phyloP scores from a whole-genome alignment of 2,113 vertebrate species.

The Scomber colias region DNA sequence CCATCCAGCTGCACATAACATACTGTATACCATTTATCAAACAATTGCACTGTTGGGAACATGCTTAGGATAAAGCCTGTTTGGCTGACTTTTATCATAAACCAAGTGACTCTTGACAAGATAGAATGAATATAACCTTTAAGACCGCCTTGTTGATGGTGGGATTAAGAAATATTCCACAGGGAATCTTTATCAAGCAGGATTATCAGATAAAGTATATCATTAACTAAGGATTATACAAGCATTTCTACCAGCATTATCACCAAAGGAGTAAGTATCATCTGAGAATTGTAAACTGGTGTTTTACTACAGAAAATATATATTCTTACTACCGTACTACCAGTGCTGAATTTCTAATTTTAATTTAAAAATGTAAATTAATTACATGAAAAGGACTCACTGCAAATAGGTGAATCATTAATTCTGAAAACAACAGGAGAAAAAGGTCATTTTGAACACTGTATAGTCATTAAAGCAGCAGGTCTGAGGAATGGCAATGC shows the following conservation, averaged over 20 bases:
- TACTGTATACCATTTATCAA: slow-evolving; percentile 25
- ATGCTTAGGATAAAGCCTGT: slow-evolving; percentile 13
- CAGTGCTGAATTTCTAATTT: background rate
- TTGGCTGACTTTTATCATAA: slow-evolving; percentile 25
- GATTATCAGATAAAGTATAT: slow-evolving; percentile 82
- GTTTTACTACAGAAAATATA: background rate
- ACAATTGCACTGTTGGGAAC: background rate
- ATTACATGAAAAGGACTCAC: background rate
- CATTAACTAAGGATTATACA: slow-evolving; percentile 80
- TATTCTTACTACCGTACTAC: background rate
- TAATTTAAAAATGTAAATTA: background rate
- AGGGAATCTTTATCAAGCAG: slow-evolving; percentile 69
- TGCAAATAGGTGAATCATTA: background rate
- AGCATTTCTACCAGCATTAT: slow-evolving; percentile 43
- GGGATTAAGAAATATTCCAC: slow-evolving; percentile 70
- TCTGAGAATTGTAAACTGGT: slow-evolving; percentile 6
- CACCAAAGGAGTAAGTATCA: slow-evolving; percentile 45
- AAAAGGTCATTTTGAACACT: too few species aligned
- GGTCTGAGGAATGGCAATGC: background rate
- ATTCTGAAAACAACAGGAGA: too few species aligned
- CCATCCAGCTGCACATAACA: slow-evolving; percentile 7
- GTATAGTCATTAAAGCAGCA: background rate
- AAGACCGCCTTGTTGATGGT: slow-evolving; percentile 50
- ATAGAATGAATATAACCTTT: slow-evolving; percentile 46
- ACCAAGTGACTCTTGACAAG: slow-evolving; percentile 41